These are phyloP conservation scores for Hoplostethus mediterraneus DNA, from an alignment of 2,797 vertebrate species.

Conservation along the genomic window DNA sequence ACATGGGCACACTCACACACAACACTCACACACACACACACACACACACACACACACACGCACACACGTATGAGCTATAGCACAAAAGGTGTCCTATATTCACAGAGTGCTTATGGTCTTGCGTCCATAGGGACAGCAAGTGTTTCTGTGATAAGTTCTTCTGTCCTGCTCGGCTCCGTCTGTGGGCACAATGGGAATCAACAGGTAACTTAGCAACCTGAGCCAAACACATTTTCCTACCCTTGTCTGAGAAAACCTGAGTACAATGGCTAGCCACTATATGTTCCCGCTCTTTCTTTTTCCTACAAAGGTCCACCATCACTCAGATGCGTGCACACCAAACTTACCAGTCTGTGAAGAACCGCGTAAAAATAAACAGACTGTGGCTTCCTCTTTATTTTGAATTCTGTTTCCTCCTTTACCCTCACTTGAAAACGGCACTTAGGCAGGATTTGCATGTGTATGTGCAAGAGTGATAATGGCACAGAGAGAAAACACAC, in stretches of 20 bases:
- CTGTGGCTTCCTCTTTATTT: background rate
- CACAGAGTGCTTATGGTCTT: slow-evolving; percentile 43
- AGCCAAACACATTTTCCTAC: slow-evolving; percentile 50
- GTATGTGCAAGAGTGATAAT: slow-evolving; percentile 63
- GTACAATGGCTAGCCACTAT: slow-evolving; percentile 46
- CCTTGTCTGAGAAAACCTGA: slow-evolving; percentile 31
- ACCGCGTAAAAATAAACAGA: background rate
- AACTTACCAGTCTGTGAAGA: slow-evolving; percentile 48
- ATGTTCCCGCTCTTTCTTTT: slow-evolving; percentile 26
- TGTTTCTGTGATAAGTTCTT: slow-evolving; percentile 47
- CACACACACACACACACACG: slow-evolving; percentile 21
- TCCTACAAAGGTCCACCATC: slow-evolving; percentile 23
- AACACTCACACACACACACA: slow-evolving; percentile 33
- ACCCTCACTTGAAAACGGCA: slow-evolving; percentile 17
- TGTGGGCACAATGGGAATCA: slow-evolving; percentile 62
- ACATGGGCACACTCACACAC: background rate
- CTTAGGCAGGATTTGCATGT: slow-evolving; percentile 49
- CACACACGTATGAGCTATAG: slow-evolving; percentile 12
- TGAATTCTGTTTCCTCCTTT: slow-evolving; percentile 37
- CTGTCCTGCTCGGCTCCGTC: slow-evolving; percentile 40
- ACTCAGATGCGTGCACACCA: slow-evolving; percentile 25
- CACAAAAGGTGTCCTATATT: slow-evolving; percentile 61
- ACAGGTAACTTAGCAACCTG: slow-evolving; percentile 64
- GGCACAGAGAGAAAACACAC: slow-evolving; percentile 64
- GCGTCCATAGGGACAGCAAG: slow-evolving; percentile 51